Percentiles rank a stretch among this genome's conserved stretches.
phyloP scores from a whole-genome alignment of 2,888 invertebrate species.

The Ormyrus pomaceus region DNA sequence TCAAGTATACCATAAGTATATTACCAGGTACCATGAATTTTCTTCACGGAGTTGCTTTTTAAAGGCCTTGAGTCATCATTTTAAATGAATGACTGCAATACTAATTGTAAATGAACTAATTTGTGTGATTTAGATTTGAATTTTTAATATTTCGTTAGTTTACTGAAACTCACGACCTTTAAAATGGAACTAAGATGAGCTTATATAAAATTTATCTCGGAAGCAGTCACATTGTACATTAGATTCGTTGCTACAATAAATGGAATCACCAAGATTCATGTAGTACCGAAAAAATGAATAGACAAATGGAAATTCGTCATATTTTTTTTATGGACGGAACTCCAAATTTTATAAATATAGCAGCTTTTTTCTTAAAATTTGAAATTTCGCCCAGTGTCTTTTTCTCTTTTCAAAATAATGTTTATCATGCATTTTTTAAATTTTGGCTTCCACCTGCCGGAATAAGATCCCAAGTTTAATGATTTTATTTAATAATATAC shows the following conservation, averaged over 20 bases:
- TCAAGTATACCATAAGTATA: constrained; percentile 11
- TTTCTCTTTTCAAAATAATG: constrained; percentile 2
- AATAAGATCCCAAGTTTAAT: constrained; percentile 17
- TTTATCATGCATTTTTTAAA: not conserved
- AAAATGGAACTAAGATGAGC: constrained; percentile 17
- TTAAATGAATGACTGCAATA: too few relatives aligned
- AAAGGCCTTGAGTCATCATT: constrained; percentile 2
- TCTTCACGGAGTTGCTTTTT: constrained; percentile 18
- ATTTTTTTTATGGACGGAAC: not conserved
- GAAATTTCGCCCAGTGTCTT: not conserved
- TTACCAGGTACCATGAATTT: constrained; percentile 31
- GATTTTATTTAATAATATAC: not conserved
- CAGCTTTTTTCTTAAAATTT: not conserved
- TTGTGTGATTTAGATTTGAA: not conserved
- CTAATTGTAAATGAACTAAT: constrained; percentile 1
- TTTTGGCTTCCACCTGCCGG: not conserved
- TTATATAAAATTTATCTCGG: constrained; percentile 21
- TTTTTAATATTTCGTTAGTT: not conserved
- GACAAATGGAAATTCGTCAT: not conserved
- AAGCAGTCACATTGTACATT: constrained; percentile 39
- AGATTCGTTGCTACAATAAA: constrained; percentile 37
- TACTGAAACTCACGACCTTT: constrained; percentile 20
- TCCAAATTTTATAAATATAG: not conserved
- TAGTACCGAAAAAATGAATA: constrained; percentile 33
- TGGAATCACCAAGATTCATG: constrained; percentile 39